Evolutionary conservation across 2,888 invertebrate species (phyloP).

Genomic region (Timema cristinae): DNA sequence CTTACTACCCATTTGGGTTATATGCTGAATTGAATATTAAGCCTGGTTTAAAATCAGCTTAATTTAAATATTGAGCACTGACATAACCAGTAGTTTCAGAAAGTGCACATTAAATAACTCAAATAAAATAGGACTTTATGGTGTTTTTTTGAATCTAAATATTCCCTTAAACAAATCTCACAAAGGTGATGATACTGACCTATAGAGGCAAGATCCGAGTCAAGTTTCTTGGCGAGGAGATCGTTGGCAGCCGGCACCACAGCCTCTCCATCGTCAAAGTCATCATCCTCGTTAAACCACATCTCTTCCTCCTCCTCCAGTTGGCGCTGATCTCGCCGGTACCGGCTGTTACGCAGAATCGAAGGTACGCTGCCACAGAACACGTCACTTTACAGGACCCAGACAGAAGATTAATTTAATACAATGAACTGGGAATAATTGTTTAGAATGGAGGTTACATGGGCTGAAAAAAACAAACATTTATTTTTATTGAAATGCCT

Average conservation of each 20-base stretch:
- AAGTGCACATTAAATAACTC: background rate
- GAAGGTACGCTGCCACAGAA: conserved; percentile 64
- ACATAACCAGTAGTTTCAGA: background rate
- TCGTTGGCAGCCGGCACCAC: conserved; percentile 51
- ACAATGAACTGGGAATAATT: no score
- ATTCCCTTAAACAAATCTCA: background rate
- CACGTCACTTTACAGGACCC: background rate
- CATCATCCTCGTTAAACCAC: conserved; percentile 98
- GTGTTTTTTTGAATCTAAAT: no score
- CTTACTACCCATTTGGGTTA: no score
- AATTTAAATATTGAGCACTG: background rate
- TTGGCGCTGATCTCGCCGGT: conserved; percentile 86
- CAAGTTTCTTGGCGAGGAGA: conserved; percentile 54
- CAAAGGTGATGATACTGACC: conserved; percentile 39
- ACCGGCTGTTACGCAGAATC: conserved; percentile 73
- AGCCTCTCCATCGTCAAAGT: conserved; percentile 74
- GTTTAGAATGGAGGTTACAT: no score
- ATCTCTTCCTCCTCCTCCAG: conserved; percentile 97
- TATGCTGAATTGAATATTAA: background rate
- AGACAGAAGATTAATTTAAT: no score
- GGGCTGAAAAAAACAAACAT: no score
- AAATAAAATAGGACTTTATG: background rate
- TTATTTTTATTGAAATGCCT: no score
- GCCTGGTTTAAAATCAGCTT: background rate
- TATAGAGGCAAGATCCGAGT: conserved; percentile 57